Evolutionary conservation across 1,140 invertebrate genomes (phyloP).

Genomic region (Eumaeus atala): DNA sequence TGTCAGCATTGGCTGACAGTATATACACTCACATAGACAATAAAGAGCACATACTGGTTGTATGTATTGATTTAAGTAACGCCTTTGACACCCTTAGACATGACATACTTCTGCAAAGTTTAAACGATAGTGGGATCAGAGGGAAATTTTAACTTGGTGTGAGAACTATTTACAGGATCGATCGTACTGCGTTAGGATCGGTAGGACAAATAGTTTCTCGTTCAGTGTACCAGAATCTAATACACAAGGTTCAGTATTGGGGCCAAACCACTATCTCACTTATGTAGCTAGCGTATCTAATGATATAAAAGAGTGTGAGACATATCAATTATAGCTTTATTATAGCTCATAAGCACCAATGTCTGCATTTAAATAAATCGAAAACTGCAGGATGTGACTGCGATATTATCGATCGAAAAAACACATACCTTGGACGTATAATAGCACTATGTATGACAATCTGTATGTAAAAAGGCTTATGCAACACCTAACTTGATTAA

Average conservation of each 20-base stretch:
- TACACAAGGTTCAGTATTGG: constrained; percentile 27
- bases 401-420: constrained; percentile 12
- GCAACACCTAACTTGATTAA: too few species aligned
- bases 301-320: constrained; percentile 13
- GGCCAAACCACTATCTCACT: constrained; percentile 21
- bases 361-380: constrained; percentile 8
- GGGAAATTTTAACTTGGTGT: constrained; percentile 3
- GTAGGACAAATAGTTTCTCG: neutral
- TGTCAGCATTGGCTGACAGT: constrained; percentile 17
- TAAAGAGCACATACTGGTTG: constrained; percentile 16
- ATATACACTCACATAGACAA: constrained; percentile 17
- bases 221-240: constrained; percentile 13
- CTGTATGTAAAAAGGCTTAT: too few species aligned
- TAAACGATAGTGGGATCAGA: constrained; percentile 12
- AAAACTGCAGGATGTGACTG: neutral
- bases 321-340: constrained; percentile 18
- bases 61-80: constrained; percentile 10
- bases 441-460: too few species aligned
- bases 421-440: constrained; percentile 22
- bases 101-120: neutral
- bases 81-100: neutral
- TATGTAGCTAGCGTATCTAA: constrained; percentile 22
- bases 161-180: constrained; percentile 10
- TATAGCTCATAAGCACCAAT: constrained; percentile 17
- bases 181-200: neutral